These are phyloP conservation scores for cattle (Bos taurus) DNA, from an alignment of 2,113 vertebrate species.

Conservation along the genomic window ARS-UCD2.0 NC_037331.1:92010001-92010500, in stretches of 20 bases:
- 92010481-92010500: not conserved
- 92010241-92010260: not conserved
- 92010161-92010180: not conserved
- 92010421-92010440: not conserved
- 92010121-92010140: not conserved
- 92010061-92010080: not conserved
- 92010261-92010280: not conserved
- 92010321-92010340: conserved; percentile 4
- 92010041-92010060: conserved; percentile 16
- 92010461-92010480: not conserved
- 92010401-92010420: not conserved
- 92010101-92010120: not conserved
- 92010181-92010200: not conserved
- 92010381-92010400: conserved; percentile 36
- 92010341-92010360: not conserved
- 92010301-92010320: not conserved
- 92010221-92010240: not conserved
- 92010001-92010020: conserved; percentile 60
- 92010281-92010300: not conserved
- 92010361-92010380: conserved; percentile 48
- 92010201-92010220: not conserved
- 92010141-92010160: not conserved
- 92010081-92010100: not conserved
- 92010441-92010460: conserved; percentile 6
- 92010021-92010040: conserved; percentile 54